Conservation (phyloP, 1,140 invertebrate species). For the Epicauta chinensis region DNA sequence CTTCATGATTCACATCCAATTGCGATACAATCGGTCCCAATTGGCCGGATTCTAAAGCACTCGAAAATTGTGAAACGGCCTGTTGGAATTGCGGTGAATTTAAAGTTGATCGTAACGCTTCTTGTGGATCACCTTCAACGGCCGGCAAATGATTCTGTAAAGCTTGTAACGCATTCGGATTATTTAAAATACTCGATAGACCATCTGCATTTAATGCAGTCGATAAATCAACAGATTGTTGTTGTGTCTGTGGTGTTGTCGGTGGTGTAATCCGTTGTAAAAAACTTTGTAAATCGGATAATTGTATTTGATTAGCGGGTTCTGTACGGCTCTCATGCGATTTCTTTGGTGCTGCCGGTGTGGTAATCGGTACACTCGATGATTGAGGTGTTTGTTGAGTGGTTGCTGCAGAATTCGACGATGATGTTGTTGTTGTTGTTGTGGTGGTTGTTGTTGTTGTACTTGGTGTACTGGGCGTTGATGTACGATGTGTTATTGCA, state of each 20-base stretch:
- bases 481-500: constrained; percentile 45
- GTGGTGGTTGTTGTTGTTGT: constrained; percentile 38
- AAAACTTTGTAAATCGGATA: constrained; percentile 86
- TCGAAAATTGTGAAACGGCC: constrained; percentile 90
- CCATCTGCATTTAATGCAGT: constrained; percentile 69
- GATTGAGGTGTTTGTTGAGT: constrained; percentile 33
- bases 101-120: constrained; percentile 75
- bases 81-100: constrained; percentile 86
- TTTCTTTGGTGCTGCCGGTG: constrained; percentile 39
- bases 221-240: constrained; percentile 61
- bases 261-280: constrained; percentile 59
- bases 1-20: constrained; percentile 83
- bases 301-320: constrained; percentile 58
- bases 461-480: constrained; percentile 27
- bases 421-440: too few species aligned
- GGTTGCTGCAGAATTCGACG: too few species aligned
- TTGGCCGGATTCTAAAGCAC: constrained; percentile 91
- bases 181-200: constrained; percentile 55
- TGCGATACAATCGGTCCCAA: constrained; percentile 90
- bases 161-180: constrained; percentile 55
- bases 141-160: constrained; percentile 71
- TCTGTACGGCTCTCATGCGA: constrained; percentile 27
- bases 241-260: constrained; percentile 31
- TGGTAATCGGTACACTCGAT: constrained; percentile 33
- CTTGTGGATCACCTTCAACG: constrained; percentile 51